Evolutionary conservation across 2,888 invertebrate species (phyloP).

Genomic region (Caenorhabditis plicata): DNA sequence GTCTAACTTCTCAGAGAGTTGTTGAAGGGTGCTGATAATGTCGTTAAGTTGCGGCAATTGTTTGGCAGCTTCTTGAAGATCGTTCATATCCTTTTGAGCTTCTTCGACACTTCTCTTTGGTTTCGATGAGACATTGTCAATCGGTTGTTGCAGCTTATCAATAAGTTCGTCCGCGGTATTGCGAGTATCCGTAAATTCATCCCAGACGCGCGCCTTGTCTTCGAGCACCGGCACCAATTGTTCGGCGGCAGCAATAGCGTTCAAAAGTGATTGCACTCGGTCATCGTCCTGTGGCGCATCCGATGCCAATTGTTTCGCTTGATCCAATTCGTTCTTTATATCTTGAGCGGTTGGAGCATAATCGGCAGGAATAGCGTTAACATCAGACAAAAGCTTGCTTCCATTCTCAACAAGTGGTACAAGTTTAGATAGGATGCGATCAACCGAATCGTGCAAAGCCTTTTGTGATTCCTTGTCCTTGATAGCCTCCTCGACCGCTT

Average conservation of each 20-base stretch:
- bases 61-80: constrained; percentile 6
- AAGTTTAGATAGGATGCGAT: constrained; percentile 16
- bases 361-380: constrained; percentile 30
- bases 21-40: constrained; percentile 27
- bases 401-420: constrained; percentile 25
- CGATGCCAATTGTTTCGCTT: constrained; percentile 11
- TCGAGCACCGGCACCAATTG: constrained; percentile 23
- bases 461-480: constrained; percentile 17
- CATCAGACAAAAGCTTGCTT: constrained; percentile 18
- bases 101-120: constrained; percentile 10
- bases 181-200: constrained; percentile 39
- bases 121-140: constrained; percentile 20
- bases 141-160: constrained; percentile 25
- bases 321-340: constrained; percentile 12
- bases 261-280: constrained; percentile 5
- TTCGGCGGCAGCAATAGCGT: constrained; percentile 15
- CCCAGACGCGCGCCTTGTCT: constrained; percentile 23
- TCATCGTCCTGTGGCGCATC: constrained; percentile 7
- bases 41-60: constrained; percentile 15
- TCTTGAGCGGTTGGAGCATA: constrained; percentile 26
- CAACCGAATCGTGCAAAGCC: constrained; percentile 14
- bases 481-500: constrained; percentile 24
- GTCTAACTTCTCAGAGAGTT: constrained; percentile 39
- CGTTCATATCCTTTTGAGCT: constrained; percentile 15
- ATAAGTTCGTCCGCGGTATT: constrained; percentile 32